Evolutionary conservation across 1,140 invertebrate genomes (phyloP).

Genomic region (Lucilia cuprina): DNA sequence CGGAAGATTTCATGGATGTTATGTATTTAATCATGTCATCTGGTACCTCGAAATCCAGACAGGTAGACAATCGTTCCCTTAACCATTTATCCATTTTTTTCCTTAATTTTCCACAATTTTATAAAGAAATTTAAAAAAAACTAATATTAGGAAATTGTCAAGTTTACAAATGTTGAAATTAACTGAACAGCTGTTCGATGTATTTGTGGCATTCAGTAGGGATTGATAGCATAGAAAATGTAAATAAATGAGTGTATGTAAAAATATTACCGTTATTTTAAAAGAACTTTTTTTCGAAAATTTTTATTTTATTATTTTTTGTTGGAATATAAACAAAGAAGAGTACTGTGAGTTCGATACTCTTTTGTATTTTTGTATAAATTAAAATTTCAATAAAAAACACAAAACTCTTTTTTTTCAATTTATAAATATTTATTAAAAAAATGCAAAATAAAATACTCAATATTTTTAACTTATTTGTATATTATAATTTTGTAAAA

Average conservation of each 20-base stretch:
- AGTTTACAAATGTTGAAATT: neutral
- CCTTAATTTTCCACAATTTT: neutral
- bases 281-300: no score
- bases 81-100: neutral
- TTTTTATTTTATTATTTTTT: no score
- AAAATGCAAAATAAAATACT: no score
- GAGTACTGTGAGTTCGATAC: no score
- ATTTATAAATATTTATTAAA: no score
- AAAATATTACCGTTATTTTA: no score
- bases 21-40: conserved; percentile 74
- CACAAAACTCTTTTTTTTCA: no score
- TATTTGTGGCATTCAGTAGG: neutral
- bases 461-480: conserved; percentile 14
- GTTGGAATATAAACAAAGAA: no score
- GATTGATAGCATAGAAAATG: neutral
- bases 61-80: conserved; percentile 53
- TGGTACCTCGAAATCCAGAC: conserved; percentile 71
- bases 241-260: no score
- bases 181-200: neutral
- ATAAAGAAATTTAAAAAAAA: neutral
- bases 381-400: no score
- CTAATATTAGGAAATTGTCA: neutral
- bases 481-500: conserved; percentile 38
- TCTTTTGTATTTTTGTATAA: no score
- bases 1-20: conserved; percentile 69